Conservation (phyloP, 2,113 vertebrate species). For the Dicerorhinus sumatrensis region DNA sequence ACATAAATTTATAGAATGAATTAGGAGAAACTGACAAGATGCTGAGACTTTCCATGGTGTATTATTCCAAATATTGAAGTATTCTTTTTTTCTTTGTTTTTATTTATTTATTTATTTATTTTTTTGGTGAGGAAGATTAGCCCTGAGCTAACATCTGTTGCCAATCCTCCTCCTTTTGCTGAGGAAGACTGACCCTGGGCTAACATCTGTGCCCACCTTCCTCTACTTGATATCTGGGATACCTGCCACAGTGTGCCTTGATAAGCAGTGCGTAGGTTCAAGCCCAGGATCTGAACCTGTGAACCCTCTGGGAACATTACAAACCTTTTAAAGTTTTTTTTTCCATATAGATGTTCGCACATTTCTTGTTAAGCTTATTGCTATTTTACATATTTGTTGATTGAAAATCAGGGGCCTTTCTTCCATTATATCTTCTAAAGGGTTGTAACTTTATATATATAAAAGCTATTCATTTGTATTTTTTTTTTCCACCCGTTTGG, state of each 20-base stretch:
- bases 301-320: neutral
- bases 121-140: too few relatives aligned
- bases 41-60: neutral
- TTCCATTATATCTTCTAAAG: neutral
- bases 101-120: too few relatives aligned
- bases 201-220: too few relatives aligned
- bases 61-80: neutral
- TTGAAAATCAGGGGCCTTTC: neutral
- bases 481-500: neutral
- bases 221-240: too few relatives aligned
- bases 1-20: constrained; percentile 35
- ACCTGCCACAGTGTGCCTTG: too few relatives aligned
- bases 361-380: neutral
- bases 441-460: neutral
- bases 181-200: too few relatives aligned
- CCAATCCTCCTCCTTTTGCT: too few relatives aligned
- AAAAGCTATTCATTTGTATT: neutral
- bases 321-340: neutral
- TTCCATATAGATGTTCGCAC: neutral
- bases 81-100: neutral
- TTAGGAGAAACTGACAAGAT: constrained; percentile 17
- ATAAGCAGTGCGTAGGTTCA: too few relatives aligned
- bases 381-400: neutral
- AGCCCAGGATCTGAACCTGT: too few relatives aligned
- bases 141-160: too few relatives aligned